phyloP scores from a whole-genome alignment of 2,113 vertebrate species.

The Dunckerocampus dactyliophorus region DNA sequence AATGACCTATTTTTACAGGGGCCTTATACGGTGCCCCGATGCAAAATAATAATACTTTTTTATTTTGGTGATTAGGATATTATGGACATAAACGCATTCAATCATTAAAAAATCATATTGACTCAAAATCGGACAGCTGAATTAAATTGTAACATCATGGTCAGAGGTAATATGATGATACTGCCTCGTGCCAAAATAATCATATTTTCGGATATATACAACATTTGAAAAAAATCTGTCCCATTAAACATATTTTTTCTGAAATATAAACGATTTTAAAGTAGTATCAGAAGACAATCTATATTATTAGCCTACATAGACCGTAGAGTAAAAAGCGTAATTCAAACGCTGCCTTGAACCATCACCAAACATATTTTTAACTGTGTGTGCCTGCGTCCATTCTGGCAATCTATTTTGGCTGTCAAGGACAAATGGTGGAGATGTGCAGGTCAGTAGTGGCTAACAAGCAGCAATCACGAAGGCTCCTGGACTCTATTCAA shows the following conservation, averaged over 20 bases:
- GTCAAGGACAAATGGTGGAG: conserved; percentile 55
- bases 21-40: too few relatives aligned
- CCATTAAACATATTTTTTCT: too few relatives aligned
- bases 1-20: too few relatives aligned
- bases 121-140: background rate
- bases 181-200: background rate
- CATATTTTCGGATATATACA: background rate
- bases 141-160: background rate
- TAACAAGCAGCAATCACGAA: conserved; percentile 49
- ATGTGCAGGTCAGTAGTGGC: conserved; percentile 34
- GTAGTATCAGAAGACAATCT: too few relatives aligned
- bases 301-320: too few relatives aligned
- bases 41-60: too few relatives aligned
- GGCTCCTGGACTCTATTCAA: conserved; percentile 30
- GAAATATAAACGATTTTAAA: too few relatives aligned
- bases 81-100: too few relatives aligned
- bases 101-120: too few relatives aligned
- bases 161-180: background rate
- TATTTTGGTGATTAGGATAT: too few relatives aligned
- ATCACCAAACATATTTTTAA: background rate
- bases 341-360: background rate
- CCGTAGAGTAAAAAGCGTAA: background rate
- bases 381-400: conserved; percentile 20
- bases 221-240: too few relatives aligned
- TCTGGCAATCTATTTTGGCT: conserved; percentile 38